These are phyloP conservation scores for Carettochelys insculpta DNA, from an alignment of 2,113 vertebrate species.

Conservation along the genomic window DNA sequence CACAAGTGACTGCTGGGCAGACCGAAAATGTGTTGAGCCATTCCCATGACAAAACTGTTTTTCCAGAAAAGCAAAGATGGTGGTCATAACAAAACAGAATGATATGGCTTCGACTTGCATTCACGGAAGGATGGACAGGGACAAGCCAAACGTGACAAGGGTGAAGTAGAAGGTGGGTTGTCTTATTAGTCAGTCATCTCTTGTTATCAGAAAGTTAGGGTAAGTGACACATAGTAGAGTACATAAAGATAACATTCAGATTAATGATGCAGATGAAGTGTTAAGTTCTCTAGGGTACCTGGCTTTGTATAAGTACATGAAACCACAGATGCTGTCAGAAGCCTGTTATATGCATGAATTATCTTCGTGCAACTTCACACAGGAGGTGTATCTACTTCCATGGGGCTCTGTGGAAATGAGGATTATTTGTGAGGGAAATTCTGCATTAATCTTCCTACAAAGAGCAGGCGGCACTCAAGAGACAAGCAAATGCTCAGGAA, in stretches of 20 bases:
- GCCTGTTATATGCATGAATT: neutral
- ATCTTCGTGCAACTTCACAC: neutral
- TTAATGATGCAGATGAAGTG: neutral
- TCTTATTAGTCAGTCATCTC: constrained; percentile 4
- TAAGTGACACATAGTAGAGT: neutral
- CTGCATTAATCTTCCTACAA: neutral
- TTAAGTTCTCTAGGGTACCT: neutral
- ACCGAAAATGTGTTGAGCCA: no score
- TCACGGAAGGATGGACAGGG: no score
- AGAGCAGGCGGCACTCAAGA: neutral
- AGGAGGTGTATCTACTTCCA: neutral
- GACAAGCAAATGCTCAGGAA: neutral
- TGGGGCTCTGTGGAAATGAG: neutral
- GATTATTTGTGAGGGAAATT: neutral
- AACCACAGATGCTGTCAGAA: neutral
- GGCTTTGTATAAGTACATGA: neutral
- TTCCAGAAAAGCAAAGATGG: no score
- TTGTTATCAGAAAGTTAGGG: neutral
- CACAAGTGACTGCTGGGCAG: no score
- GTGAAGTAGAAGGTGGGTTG: neutral
- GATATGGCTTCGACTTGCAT: no score
- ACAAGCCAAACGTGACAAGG: no score
- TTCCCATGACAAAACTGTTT: no score
- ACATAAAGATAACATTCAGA: neutral
- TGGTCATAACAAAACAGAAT: no score